phyloP scores from a whole-genome alignment of 2,113 vertebrate genomes.

The Ageneiosus marmoratus region DNA sequence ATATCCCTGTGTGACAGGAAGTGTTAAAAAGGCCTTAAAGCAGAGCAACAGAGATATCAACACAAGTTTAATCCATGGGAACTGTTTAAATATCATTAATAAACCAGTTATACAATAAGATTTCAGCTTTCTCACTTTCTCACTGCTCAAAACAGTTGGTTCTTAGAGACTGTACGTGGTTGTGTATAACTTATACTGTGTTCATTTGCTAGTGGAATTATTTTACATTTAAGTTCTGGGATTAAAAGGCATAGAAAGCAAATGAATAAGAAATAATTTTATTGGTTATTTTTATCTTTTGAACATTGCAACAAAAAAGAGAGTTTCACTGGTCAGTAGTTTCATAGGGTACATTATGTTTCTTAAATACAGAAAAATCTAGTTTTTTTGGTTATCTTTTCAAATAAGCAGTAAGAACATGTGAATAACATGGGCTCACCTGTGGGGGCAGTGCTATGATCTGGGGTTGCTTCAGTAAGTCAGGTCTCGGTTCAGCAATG shows the following conservation, averaged over 20 bases:
- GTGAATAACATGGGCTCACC: background rate
- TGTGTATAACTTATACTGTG: no score
- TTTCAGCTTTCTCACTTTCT: background rate
- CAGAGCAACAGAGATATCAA: conserved; percentile 62
- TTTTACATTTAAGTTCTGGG: background rate
- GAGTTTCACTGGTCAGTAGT: background rate
- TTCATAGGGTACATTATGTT: background rate
- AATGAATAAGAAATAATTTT: background rate
- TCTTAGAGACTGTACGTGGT: background rate
- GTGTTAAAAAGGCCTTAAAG: conserved; percentile 66
- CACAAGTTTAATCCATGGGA: conserved; percentile 1
- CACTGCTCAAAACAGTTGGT: background rate
- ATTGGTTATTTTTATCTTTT: background rate
- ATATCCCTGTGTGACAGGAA: conserved; percentile 75
- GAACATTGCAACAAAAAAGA: background rate
- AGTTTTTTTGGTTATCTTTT: background rate
- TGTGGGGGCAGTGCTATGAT: no score
- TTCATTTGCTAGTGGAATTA: background rate
- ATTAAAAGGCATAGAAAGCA: background rate
- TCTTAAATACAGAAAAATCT: background rate
- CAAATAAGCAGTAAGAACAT: background rate
- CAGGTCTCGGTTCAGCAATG: no score
- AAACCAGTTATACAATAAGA: background rate
- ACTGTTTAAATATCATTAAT: conserved; percentile 2
- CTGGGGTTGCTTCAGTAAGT: no score